Conservation (phyloP, 2,888 invertebrate genomes). For the Tipula unca region DNA sequence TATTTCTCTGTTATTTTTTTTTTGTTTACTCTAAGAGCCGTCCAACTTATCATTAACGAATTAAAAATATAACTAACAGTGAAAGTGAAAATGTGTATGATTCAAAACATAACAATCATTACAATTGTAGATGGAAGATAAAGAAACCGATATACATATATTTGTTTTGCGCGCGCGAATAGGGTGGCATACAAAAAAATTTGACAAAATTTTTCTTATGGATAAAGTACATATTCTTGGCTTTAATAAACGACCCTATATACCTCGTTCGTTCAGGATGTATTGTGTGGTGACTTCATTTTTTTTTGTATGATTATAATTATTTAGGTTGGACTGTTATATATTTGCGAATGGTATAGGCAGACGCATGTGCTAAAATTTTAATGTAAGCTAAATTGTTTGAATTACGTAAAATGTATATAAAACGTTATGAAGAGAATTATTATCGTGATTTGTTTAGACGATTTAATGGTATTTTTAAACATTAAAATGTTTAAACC, state of each 20-base stretch:
- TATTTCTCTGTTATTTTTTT: neutral
- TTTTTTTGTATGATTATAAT: neutral
- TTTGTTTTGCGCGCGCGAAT: neutral
- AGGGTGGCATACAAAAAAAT: neutral
- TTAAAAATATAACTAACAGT: neutral
- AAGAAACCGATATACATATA: neutral
- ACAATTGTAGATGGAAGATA: neutral
- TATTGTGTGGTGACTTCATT: neutral
- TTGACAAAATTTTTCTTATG: neutral
- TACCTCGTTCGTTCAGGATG: neutral
- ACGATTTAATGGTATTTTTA: neutral
- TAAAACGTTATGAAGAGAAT: too few relatives aligned
- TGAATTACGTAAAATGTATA: neutral
- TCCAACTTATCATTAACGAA: neutral
- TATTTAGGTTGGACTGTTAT: neutral
- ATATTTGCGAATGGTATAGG: neutral
- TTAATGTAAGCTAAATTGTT: neutral
- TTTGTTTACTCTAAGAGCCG: neutral
- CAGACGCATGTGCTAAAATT: neutral
- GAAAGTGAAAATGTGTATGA: neutral
- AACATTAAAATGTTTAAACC: neutral
- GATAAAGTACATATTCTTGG: neutral
- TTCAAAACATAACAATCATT: neutral
- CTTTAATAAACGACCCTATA: neutral
- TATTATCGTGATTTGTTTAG: neutral